Percentiles rank a stretch among this genome's conserved stretches.
These are phyloP conservation scores for Erpetoichthys calabaricus DNA, from an alignment of 2,797 vertebrate species.

Conservation along the genomic window DNA sequence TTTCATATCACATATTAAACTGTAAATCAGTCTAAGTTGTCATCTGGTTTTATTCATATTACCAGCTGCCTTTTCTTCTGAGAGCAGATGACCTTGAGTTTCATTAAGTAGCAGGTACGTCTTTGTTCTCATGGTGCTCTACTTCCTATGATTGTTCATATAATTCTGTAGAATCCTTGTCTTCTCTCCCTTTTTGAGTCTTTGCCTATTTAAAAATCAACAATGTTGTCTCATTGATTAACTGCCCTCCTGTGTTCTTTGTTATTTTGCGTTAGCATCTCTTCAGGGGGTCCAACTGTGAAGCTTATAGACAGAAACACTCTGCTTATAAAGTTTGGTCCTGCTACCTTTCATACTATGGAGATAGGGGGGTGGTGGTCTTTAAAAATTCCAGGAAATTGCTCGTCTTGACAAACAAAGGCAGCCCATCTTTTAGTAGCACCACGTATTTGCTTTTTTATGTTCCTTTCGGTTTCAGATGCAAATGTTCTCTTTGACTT, in stretches of 20 bases:
- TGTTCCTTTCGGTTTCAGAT: no score
- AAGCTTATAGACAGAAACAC: background rate
- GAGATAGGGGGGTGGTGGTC: slow-evolving; percentile 2
- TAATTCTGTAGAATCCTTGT: background rate
- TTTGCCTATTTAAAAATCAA: slow-evolving; percentile 3
- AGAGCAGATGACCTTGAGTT: no score
- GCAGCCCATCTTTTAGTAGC: background rate
- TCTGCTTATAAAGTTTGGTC: background rate
- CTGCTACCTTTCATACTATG: background rate
- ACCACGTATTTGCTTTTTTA: no score
- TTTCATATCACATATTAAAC: no score
- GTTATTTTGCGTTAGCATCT: background rate
- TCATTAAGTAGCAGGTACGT: no score
- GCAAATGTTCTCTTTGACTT: no score
- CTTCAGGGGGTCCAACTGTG: background rate
- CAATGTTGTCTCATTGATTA: background rate
- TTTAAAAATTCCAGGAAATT: slow-evolving; percentile 12
- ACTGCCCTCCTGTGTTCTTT: background rate
- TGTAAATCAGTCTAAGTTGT: no score
- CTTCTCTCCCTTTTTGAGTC: background rate
- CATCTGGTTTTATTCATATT: no score
- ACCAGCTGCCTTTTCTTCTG: no score
- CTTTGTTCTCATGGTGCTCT: no score
- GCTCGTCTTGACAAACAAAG: slow-evolving; percentile 11
- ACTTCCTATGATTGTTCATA: no score